A percentile compares a stretch with the other conserved stretches of the same genome.
Conservation (phyloP, 2,888 invertebrate genomes). For the Sesia apiformis region DNA sequence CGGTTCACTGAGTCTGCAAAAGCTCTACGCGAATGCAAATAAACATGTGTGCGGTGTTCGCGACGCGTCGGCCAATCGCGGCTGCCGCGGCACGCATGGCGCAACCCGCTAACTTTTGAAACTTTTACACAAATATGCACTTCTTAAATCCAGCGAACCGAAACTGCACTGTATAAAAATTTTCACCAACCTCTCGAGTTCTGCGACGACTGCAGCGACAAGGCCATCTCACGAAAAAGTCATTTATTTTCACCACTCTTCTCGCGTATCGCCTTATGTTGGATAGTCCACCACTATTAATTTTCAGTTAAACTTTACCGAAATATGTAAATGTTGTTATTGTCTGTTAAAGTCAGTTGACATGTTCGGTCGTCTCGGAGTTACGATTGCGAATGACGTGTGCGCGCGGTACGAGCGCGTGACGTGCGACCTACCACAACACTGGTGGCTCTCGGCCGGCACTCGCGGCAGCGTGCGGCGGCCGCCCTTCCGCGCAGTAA, state of each 20-base stretch:
- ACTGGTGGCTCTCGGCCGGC: conserved; percentile 57
- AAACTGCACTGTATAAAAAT: conserved; percentile 20
- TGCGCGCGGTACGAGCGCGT: conserved; percentile 46
- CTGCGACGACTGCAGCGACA: conserved; percentile 75
- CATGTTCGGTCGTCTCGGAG: conserved; percentile 53
- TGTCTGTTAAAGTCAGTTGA: conserved; percentile 11
- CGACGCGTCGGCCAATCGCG: conserved; percentile 52
- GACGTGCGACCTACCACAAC: conserved; percentile 78
- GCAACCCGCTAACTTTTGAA: conserved; percentile 60
- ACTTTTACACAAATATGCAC: conserved; percentile 56
- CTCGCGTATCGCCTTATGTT: conserved; percentile 6
- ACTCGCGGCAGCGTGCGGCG: conserved; percentile 29
- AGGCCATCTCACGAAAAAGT: conserved; percentile 69
- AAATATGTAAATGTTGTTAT: neutral
- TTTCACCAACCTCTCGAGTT: conserved; percentile 68
- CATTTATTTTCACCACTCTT: conserved; percentile 54
- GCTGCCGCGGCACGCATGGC: conserved; percentile 59
- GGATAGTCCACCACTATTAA: neutral
- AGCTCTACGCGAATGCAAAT: conserved; percentile 63
- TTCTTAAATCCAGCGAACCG: conserved; percentile 32
- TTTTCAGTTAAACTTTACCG: neutral
- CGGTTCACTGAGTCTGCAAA: conserved; percentile 71
- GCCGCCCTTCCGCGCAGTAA: conserved; percentile 60
- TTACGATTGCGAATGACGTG: conserved; percentile 48
- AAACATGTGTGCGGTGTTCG: conserved; percentile 59